These are phyloP conservation scores for Terebella lapidaria DNA, from an alignment of 2,888 invertebrate genomes.

Conservation along the genomic window DNA sequence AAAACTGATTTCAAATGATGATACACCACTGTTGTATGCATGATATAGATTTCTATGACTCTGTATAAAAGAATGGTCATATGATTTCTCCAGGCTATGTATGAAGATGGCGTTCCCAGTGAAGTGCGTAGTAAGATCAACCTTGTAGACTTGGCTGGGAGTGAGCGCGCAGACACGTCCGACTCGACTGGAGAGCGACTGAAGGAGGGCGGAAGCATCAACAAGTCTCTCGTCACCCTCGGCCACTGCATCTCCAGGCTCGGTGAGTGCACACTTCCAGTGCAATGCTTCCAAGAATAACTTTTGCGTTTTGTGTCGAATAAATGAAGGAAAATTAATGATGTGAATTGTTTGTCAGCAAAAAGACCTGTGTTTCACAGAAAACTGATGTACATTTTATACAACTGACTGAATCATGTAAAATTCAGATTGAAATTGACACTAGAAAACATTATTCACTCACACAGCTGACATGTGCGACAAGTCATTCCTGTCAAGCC, in stretches of 20 bases:
- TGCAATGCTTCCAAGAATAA: too few relatives aligned
- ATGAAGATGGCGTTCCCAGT: slow-evolving; percentile 50
- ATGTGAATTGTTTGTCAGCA: too few relatives aligned
- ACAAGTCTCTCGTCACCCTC: slow-evolving; percentile 70
- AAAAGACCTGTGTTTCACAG: too few relatives aligned
- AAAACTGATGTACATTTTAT: too few relatives aligned
- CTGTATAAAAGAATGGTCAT: background rate
- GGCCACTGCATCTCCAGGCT: slow-evolving; percentile 76
- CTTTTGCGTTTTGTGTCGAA: too few relatives aligned
- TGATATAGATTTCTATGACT: too few relatives aligned
- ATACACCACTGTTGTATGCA: background rate
- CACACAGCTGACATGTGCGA: slow-evolving; percentile 39
- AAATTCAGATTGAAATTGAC: too few relatives aligned
- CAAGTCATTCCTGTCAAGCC: slow-evolving; percentile 20
- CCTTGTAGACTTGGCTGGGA: slow-evolving; percentile 57
- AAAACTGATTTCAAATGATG: background rate
- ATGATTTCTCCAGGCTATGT: slow-evolving; percentile 38
- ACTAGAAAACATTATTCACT: background rate
- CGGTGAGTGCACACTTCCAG: too few relatives aligned
- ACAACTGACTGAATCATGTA: too few relatives aligned
- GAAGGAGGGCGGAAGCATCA: slow-evolving; percentile 68
- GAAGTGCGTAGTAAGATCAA: slow-evolving; percentile 54
- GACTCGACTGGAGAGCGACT: slow-evolving; percentile 85
- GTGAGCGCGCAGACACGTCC: slow-evolving; percentile 56
- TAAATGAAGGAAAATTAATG: too few relatives aligned